Evolutionary conservation across 2,113 vertebrate species (phyloP), one percentile per base, ranked within the genome.

Genomic region (Empidonax alnorum): DNA sequence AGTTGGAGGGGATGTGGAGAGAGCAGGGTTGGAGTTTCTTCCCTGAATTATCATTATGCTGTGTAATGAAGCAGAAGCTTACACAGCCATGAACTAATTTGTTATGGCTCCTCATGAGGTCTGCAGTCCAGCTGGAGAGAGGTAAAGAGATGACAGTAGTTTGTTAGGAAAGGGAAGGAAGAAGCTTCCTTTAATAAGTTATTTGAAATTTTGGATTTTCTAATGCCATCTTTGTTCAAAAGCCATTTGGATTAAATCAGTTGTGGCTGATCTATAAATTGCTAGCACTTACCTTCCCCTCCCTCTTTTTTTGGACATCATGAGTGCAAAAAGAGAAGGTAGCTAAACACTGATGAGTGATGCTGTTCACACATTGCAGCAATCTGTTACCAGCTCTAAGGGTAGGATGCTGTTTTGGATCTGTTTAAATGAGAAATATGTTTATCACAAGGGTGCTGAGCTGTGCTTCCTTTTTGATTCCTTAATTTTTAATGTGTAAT

Each of bases 41-140:
- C 65, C 59, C 76, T 91, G 91, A 94, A 83, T 97, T 96, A 93
- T 90, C 88, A 88, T 93, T 95, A 89, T 62, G 30, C 72, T 94
- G 93, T 88, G 78, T 96, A 97, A 97, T 96, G 97, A 97, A 97
- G 95, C 96, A 96, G 96, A 95, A 95, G 94, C 90, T 96, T 96
- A 95, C 84, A 94, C 82, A 95, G 90, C 94, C 95, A 86, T 92
- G 94, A 93, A 96, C 79, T 96, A 96, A 97, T 97, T 97, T 96
- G 84, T 91, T 91, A 63, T 72, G 61, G 75, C 91, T 97, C 67
- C 97, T 97, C 97, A 82, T 89, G 96, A 97, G 95, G 87, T 96
- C 89, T 90, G 89, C 65, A 81, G 73, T 95, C 92, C 89, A 90
- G 89, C 89, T 97, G 86, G 87, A 94, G 87, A 84, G 90, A 96